Evolutionary conservation across 2,888 invertebrate genomes (phyloP).

Genomic region (Odontothrips loti): DNA sequence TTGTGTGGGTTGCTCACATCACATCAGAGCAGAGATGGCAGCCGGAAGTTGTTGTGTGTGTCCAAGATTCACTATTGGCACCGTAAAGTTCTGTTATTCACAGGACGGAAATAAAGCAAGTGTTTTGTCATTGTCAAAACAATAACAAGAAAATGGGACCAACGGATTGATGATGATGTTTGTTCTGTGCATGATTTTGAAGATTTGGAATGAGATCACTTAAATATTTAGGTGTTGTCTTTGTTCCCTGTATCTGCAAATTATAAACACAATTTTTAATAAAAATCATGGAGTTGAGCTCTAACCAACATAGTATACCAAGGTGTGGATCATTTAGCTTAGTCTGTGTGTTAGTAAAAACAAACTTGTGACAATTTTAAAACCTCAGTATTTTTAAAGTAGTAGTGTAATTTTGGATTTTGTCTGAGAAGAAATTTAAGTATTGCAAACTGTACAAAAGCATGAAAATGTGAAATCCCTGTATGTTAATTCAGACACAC

Average conservation of each 20-base stretch:
- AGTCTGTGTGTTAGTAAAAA: neutral
- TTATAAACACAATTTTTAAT: neutral
- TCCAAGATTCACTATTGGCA: no score
- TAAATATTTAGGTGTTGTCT: no score
- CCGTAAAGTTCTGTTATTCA: no score
- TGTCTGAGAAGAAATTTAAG: neutral
- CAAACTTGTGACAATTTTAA: neutral
- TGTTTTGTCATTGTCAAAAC: no score
- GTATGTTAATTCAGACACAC: neutral
- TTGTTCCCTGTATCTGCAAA: no score
- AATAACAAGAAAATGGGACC: no score
- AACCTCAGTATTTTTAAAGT: neutral
- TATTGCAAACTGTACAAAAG: neutral
- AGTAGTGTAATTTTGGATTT: neutral
- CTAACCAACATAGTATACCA: neutral
- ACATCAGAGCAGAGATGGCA: neutral
- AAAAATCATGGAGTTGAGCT: neutral
- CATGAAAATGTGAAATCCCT: neutral
- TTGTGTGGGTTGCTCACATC: neutral
- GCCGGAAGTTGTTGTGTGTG: no score
- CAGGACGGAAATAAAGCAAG: no score
- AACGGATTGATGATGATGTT: no score
- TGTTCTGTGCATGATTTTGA: no score
- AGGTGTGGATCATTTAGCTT: neutral
- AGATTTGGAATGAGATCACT: no score